Evolutionary conservation across 2,113 vertebrate species (phyloP), one percentile per base, ranked within the genome.

Genomic region (Podocnemis expansa): DNA sequence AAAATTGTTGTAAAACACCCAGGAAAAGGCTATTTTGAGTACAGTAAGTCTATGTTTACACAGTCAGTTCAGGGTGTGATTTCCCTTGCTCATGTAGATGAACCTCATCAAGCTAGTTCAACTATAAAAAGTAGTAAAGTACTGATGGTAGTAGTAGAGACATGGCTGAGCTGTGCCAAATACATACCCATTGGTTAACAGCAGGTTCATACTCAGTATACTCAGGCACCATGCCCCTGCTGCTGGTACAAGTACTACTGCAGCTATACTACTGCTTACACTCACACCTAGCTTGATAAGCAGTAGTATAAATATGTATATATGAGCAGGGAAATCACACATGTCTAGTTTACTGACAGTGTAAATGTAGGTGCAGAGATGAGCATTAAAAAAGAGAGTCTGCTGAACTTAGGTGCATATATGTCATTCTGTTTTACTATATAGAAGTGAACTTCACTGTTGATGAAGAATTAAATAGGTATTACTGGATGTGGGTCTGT

Each of bases 341-440:
- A n/a, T 16, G 3, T 34, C 34, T n/a, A 67, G 17, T 17, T n/a
- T n/a, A 8, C n/a, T n/a, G n/a, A n/a, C 9, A n/a, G 34, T 67
- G 60, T 19, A 67, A 17, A 21, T 16, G 8, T 67, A n/a, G 38
- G 21, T 41, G 38, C 70, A 75, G 22, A 75, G 41, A 11, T 41
- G 19, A 22, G 63, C 19, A 70, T n/a, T 8, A 70, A 70, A 70
- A 38, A 22, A 70, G 63, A 17, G n/a, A 34, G 38, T 38, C 63
- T 58, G 1, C 19, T 45, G 1, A n/a, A 24, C 80, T 91, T 73
- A 51, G 31, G 51, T 0, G 7, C 27, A 31, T 1, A 0, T 8
- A 1, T 31, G 49, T 84, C 86, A 76, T 21, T 45, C 45, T 38
- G 27, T 21, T 38, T 34, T 3, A 1, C 45, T 52, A 49, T 43